Percentiles rank a stretch among this genome's conserved stretches.
Conservation (phyloP, 2,113 vertebrate genomes). For the Capreolus pygargus region DNA sequence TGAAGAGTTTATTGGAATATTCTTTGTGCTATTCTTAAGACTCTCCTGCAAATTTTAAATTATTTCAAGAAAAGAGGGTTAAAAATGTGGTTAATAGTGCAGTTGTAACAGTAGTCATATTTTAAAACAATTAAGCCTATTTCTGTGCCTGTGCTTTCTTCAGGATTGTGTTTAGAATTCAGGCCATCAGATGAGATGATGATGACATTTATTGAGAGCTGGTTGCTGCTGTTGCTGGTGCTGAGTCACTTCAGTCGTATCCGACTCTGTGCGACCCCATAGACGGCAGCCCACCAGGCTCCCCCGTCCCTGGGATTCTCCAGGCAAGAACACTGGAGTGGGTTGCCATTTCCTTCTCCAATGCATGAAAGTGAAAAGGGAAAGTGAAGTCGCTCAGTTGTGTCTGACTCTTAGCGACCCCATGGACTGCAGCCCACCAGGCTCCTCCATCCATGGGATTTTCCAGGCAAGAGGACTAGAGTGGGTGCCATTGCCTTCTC, state of each 20-base stretch:
- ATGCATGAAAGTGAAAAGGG: not conserved
- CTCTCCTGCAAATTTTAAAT: not conserved
- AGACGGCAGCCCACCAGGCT: not conserved
- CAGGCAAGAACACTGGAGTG: not conserved
- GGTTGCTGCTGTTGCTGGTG: not conserved
- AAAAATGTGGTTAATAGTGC: not conserved
- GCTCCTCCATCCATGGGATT: not conserved
- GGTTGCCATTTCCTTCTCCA: not conserved
- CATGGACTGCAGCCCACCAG: not conserved
- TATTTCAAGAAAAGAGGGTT: not conserved
- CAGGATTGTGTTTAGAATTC: not conserved
- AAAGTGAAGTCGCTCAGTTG: not conserved
- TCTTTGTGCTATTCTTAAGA: not conserved
- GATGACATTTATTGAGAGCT: not conserved
- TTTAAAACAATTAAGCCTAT: not conserved
- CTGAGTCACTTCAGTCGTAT: fast-evolving
- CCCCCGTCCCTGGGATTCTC: fast-evolving
- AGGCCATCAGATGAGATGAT: not conserved
- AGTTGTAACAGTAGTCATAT: not conserved
- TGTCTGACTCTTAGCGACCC: not conserved
- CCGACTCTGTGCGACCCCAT: fast-evolving
- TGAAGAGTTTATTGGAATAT: not conserved
- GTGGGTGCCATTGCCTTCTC: not conserved
- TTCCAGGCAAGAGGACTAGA: not conserved
- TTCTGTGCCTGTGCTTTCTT: not conserved